Evolutionary conservation across 2,113 vertebrate species (phyloP).

Genomic region (Lipotes vexillifer): DNA sequence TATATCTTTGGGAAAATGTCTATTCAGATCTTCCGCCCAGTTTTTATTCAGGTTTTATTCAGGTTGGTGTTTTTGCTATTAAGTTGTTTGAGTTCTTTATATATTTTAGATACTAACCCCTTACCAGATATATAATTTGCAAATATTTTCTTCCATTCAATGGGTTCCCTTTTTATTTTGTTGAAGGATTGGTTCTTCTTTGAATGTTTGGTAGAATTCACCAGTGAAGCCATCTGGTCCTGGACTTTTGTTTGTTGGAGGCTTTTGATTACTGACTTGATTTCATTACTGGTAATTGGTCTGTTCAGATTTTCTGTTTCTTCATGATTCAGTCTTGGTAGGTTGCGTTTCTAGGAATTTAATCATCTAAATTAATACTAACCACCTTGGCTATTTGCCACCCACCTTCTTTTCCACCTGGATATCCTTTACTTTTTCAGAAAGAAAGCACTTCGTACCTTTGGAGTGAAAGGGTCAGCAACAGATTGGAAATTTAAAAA

Average conservation of each 20-base stretch:
- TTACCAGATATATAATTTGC: not conserved
- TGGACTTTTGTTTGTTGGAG: not conserved
- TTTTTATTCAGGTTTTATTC: not conserved
- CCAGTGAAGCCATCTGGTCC: not conserved
- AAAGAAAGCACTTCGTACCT: not conserved
- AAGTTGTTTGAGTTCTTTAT: not conserved
- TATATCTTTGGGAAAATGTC: not conserved
- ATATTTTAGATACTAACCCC: not conserved
- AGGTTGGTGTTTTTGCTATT: not conserved
- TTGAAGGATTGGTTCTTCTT: not conserved
- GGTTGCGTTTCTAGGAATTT: not conserved
- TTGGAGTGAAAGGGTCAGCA: not conserved
- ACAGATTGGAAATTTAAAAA: not conserved
- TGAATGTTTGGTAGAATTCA: not conserved
- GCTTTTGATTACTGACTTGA: too few relatives aligned
- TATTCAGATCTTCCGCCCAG: not conserved
- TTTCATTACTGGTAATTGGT: too few relatives aligned
- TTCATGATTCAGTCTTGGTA: too few relatives aligned
- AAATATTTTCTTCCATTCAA: not conserved
- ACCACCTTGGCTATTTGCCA: not conserved
- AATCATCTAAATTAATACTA: not conserved
- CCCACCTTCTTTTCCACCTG: not conserved
- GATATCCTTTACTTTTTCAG: not conserved
- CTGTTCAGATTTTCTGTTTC: too few relatives aligned
- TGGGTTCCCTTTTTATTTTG: not conserved